phyloP scores from a whole-genome alignment of 2,888 invertebrate genomes.

The Scaptomyza parva region DNA sequence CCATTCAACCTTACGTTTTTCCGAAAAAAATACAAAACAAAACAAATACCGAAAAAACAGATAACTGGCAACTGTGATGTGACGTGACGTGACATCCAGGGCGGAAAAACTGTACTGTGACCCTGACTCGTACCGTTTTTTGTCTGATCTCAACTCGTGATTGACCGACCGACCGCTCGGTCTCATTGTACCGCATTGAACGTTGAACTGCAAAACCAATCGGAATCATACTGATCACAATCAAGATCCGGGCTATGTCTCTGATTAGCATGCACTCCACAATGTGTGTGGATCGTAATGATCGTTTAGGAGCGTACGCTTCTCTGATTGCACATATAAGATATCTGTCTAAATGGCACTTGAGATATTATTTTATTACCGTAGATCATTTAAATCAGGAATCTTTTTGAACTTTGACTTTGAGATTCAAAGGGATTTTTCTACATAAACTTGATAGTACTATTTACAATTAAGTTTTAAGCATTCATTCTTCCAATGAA shows the following conservation, averaged over 20 bases:
- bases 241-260: conserved; percentile 9
- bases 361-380: conserved; percentile 19
- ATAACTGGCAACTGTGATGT: conserved; percentile 19
- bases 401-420: not conserved
- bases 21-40: conserved; percentile 15
- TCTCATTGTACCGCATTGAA: conserved; percentile 14
- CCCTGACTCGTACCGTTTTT: conserved; percentile 32
- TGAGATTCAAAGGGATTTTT: too few species aligned
- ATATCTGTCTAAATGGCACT: conserved; percentile 25
- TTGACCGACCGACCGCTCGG: conserved; percentile 13
- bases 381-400: not conserved
- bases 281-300: conserved; percentile 10
- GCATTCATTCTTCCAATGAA: conserved; percentile 25
- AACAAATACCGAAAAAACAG: conserved; percentile 10
- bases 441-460: not conserved
- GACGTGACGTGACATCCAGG: conserved; percentile 10
- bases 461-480: conserved; percentile 8
- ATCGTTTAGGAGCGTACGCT: conserved; percentile 21
- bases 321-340: conserved; percentile 24
- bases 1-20: conserved; percentile 64
- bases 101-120: conserved; percentile 14
- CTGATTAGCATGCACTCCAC: conserved; percentile 41
- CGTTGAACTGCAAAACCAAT: conserved; percentile 14
- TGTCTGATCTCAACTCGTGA: conserved; percentile 9
- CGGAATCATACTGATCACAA: not conserved